Evolutionary conservation across 2,888 invertebrate genomes (phyloP).

Genomic region (Dromius quadrimaculatus): DNA sequence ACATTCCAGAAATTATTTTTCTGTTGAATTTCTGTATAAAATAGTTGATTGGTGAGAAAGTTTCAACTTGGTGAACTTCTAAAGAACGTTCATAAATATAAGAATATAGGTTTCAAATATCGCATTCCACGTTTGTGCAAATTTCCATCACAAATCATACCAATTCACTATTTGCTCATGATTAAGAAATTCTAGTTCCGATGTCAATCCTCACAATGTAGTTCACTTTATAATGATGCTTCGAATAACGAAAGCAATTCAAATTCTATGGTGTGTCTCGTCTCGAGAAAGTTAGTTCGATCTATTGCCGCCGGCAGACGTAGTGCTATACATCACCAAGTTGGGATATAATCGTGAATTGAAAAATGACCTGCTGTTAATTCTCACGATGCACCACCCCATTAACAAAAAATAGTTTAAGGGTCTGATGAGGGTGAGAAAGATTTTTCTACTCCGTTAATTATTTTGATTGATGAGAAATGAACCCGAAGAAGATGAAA

Average conservation of each 20-base stretch:
- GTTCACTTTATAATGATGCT: neutral
- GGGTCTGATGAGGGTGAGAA: neutral
- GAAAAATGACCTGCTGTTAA: conserved; percentile 15
- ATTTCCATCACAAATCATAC: neutral
- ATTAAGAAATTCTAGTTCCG: neutral
- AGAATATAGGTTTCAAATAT: too few species aligned
- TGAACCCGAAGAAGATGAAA: too few species aligned
- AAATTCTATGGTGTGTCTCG: too few species aligned
- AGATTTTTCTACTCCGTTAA: too few species aligned
- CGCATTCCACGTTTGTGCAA: neutral
- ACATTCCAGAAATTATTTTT: too few species aligned
- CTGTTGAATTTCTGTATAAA: too few species aligned
- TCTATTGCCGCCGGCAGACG: conserved; percentile 5
- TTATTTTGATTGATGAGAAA: too few species aligned
- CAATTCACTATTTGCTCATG: neutral
- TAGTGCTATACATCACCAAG: neutral
- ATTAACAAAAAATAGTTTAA: neutral
- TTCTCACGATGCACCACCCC: conserved; percentile 19
- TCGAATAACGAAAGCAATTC: neutral
- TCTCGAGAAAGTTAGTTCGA: conserved; percentile 5
- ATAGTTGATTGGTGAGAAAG: too few species aligned
- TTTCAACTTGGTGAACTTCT: too few species aligned
- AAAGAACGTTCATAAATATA: too few species aligned
- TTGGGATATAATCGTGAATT: neutral
- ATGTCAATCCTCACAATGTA: neutral